Base-by-base conservation (phyloP, 2,113 vertebrate species). In the Parus major region DNA sequence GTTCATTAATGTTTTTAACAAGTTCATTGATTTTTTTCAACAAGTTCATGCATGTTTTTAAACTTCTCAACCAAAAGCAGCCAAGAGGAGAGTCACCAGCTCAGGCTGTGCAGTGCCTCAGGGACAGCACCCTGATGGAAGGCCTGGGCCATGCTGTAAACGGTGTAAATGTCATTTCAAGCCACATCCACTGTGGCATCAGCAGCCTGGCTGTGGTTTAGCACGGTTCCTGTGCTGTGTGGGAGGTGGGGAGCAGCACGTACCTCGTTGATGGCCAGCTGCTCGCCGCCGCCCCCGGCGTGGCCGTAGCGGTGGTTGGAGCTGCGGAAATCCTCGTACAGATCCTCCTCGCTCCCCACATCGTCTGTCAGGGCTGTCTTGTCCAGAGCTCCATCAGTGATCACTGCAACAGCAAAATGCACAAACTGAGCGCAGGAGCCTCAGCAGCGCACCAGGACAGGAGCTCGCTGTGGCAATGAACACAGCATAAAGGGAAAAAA, bases 241-340 rank as follows among this genome's bases (percentile, higher is more conserved):
- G 20, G 8, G 46, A 36, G 21, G 21, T 35, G 15, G 4, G 28
- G 22, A 28, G 33, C 7, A 57, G 64, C 31, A 33, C 47, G 18
- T 98, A 99, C 99, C 99, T 99, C 99, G 22, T 99, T 99, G 97
- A 99, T 99, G 90, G 99, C 99, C 52, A 99, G 98, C 96, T 99
- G 99, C 83, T 99, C 99, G 12, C 99, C 99, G 0, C 99, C 99
- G 53, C 99, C 99, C n/a, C 98, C 98, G 1, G 98, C 93, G 69
- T 99, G 98, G 47, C 98, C 98, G 3, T 99, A 99, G 56, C 98
- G 98, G 95, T 99, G 98, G 68, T 94, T 97, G n/a, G 98, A 98
- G 92, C 98, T 95, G 49, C 98, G 98, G 83, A 98, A 98, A 5
- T 99, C 99, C 69, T 99, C 98, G 7, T 99, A 99, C 53, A 99